Base-by-base conservation (phyloP, 2,797 vertebrate genomes). In the Catharus ustulatus region DNA sequence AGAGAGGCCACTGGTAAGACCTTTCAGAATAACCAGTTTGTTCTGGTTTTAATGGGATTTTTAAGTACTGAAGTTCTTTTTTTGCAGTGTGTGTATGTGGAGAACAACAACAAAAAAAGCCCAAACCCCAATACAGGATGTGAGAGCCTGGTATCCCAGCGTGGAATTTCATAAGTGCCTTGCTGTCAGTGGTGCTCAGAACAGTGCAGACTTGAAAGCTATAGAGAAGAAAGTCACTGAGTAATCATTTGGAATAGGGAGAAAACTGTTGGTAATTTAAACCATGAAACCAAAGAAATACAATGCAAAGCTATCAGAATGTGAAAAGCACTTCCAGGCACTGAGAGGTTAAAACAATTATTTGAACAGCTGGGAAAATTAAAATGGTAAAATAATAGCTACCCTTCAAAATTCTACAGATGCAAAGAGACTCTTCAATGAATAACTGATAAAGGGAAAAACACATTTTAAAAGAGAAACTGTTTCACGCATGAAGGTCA, bases 311-410 rank as follows among this genome's bases (percentile, higher is more conserved):
- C 83, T 84, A 96, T 80, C 64, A 64, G 76, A 46, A 96, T 48
- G 32, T 74, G 77, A 94, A 97, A 96, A 96, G 51, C 84, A 77
- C 66, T 96, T 96, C 88, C 96, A 95, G 96, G n/a, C 95, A 96
- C 49, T 73, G 87, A 97, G 93, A 97, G 95, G 97, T 97, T 97
- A 97, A 97, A 96, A 96, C 93, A 97, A 97, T 95, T 97, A 97
- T 96, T 96, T 97, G 92, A 97, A 97, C 96, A 97, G 95, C 97
- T 97, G 96, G 94, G 96, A 97, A 97, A 97, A 97, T 97, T 97
- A 97, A 97, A 97, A 97, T 90, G 94, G 95, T 96, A 97, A 96
- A 97, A 97, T 97, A 97, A 97, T 97, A 97, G 97, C 94, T 96
- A 96, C 94, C 88, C 95, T 96, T 97, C 97, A 96, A 90, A 96